phyloP scores from a whole-genome alignment of 1,140 invertebrate species.

The Melitaea cinxia region DNA sequence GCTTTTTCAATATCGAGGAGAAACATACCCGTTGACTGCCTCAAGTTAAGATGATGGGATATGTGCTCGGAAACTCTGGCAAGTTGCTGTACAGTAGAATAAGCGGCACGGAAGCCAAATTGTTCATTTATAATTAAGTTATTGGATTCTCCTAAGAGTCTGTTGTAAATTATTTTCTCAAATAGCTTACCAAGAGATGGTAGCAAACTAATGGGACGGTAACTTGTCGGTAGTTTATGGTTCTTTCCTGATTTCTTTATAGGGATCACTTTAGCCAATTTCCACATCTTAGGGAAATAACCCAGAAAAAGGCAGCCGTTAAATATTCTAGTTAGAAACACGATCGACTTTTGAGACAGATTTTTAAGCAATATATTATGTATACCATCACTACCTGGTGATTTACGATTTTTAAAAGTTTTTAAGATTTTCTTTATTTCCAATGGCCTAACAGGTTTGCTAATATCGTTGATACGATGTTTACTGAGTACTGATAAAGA shows the following conservation, averaged over 20 bases:
- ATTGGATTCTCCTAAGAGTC: background rate
- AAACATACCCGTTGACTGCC: background rate
- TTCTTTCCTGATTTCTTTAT: conserved; percentile 13
- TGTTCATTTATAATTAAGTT: conserved; percentile 4
- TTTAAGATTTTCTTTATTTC: background rate
- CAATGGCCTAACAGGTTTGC: background rate
- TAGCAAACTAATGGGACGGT: conserved; percentile 1
- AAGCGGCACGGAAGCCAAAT: background rate
- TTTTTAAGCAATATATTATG: conserved; percentile 16
- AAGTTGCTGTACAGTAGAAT: conserved; percentile 3
- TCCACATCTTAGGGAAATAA: conserved; percentile 9
- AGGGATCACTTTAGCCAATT: conserved; percentile 4
- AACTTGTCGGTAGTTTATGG: background rate
- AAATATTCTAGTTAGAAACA: conserved; percentile 6
- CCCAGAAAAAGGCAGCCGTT: background rate
- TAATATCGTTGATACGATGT: background rate
- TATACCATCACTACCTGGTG: conserved; percentile 3
- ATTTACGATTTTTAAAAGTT: background rate
- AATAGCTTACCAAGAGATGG: conserved; percentile 14
- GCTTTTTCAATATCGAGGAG: conserved; percentile 15
- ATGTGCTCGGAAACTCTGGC: conserved; percentile 8
- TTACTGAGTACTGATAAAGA: background rate
- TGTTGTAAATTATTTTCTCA: conserved; percentile 11
- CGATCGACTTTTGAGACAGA: conserved; percentile 1
- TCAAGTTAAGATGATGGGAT: conserved; percentile 1